These are phyloP conservation scores for Odontamblyopus rebecca DNA, from an alignment of 2,797 vertebrate genomes.

Conservation along the genomic window DNA sequence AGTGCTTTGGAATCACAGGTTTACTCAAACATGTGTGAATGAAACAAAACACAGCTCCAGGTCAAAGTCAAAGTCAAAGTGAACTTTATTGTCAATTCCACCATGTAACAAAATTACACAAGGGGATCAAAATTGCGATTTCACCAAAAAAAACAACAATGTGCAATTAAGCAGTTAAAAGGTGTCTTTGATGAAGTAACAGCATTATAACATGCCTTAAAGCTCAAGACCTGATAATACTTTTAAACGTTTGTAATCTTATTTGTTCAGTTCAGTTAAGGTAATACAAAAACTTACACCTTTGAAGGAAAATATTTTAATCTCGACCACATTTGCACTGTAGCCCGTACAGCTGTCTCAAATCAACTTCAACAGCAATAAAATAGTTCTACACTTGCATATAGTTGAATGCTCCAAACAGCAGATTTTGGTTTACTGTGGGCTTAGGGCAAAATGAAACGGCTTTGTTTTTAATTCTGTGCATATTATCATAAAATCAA, in stretches of 20 bases:
- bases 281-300: conserved; percentile 2
- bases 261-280: not conserved
- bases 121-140: no score
- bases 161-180: no score
- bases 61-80: no score
- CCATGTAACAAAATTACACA: no score
- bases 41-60: no score
- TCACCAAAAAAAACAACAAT: no score
- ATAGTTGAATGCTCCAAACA: not conserved
- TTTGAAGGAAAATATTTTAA: conserved; percentile 11
- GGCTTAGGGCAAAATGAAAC: not conserved
- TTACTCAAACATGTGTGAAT: no score
- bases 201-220: no score
- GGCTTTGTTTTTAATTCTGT: not conserved
- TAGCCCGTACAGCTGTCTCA: not conserved
- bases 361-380: conserved; percentile 8
- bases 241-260: not conserved
- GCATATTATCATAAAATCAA: not conserved
- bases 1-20: no score
- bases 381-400: conserved; percentile 3
- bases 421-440: conserved; percentile 2
- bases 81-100: no score
- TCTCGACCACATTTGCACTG: conserved; percentile 7
- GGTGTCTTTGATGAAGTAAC: no score
- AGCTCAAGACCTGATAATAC: not conserved